Base-by-base conservation (phyloP, 2,888 invertebrate genomes). In the Cantharis flavilabris region DNA sequence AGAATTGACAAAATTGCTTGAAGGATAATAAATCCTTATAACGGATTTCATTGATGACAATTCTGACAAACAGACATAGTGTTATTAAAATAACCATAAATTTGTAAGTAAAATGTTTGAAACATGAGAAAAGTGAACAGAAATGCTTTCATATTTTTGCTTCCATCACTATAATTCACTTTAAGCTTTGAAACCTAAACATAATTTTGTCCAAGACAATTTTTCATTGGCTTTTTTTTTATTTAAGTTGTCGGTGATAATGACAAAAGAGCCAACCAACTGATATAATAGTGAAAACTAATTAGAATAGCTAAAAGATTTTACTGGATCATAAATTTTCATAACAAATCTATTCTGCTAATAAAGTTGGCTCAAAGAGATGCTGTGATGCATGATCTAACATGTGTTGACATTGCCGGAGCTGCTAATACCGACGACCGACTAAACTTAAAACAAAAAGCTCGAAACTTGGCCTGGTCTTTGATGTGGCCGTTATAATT, bases 291-390 rank as follows among this genome's bases (percentile, higher is more conserved):
- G 80, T 73, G 82, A 81, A 81, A 83, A 83, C 83, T 83, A 82
- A 83, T 84, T 84, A 83, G 80, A 80, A 75, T 79, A 74, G 76
- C 80, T 78, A 79, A 79, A 72, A 75, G 80, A 82, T 82, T 86
- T 86, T 84, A 85, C 84, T 84, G 83, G 84, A 83, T 84, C 85
- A 85, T 87, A 87, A 87, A 87, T 87, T 85, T 83, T 80, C 84
- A 74, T 78, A 86, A 87, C 87, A 86, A 86, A 86, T 87, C 86
- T 85, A 86, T 86, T 81, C 83, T 80, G 80, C 83, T 85, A 84
- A 85, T 85, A 84, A 84, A 84, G 83, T 84, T 81, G 80, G 76
- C 81, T 77, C 79, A 76, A 76, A 79, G 79, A 79, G 65, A 71
- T 33, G 63, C 72, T 76, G 81, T 84, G 84, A 84, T 84, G 84